phyloP scores from a whole-genome alignment of 2,797 vertebrate species.

The Clarias laeviceps region DNA sequence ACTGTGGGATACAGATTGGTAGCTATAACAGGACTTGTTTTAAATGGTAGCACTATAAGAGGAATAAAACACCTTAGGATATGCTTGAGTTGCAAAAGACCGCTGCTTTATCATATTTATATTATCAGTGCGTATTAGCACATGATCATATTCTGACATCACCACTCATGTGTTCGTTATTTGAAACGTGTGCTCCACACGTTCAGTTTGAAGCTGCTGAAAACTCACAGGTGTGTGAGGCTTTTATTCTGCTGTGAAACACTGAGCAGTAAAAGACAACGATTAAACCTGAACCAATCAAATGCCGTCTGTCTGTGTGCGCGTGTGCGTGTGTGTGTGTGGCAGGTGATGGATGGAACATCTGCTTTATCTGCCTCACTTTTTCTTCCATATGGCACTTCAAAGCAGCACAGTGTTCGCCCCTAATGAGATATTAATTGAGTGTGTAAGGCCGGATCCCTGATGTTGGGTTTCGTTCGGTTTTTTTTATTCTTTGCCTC shows the following conservation, averaged over 20 bases:
- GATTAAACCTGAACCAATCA: neutral
- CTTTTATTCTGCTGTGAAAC: neutral
- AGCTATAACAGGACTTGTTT: neutral
- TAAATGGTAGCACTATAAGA: neutral
- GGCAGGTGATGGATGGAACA: conserved; percentile 10
- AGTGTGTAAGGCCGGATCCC: conserved; percentile 37
- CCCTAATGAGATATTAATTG: conserved; percentile 50
- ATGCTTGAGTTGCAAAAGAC: neutral
- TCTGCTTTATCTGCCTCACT: conserved; percentile 29
- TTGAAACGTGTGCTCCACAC: neutral
- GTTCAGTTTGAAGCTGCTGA: neutral
- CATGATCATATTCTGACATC: neutral
- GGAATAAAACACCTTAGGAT: neutral
- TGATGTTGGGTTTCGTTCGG: neutral
- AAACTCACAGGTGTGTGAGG: neutral
- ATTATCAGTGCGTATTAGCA: neutral
- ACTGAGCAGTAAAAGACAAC: neutral
- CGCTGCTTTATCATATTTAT: neutral
- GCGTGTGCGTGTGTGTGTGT: neutral
- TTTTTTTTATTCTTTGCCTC: neutral
- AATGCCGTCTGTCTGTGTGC: neutral
- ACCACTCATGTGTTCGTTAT: neutral
- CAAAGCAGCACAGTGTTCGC: conserved; percentile 36
- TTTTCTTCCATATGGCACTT: conserved; percentile 35
- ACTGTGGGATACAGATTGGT: neutral